Percentiles rank a stretch among this genome's conserved stretches.
Conservation (phyloP, 2,888 invertebrate species). For the Torymus tubicola region DNA sequence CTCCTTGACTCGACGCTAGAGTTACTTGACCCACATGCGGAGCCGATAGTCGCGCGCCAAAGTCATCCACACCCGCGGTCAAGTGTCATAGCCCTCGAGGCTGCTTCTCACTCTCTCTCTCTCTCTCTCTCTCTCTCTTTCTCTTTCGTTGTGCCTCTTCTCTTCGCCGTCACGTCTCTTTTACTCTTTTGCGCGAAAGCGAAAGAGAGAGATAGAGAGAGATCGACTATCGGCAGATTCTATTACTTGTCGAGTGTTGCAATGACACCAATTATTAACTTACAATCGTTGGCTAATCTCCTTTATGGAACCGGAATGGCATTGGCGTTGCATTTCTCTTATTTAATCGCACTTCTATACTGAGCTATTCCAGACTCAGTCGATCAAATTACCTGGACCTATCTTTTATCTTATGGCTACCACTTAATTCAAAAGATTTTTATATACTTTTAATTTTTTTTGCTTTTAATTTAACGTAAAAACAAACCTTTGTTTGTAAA, state of each 20-base stretch:
- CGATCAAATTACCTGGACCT: too few relatives aligned
- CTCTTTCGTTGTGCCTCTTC: neutral
- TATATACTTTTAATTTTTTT: too few relatives aligned
- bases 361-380: too few relatives aligned
- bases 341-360: conserved; percentile 5
- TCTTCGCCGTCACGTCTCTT: neutral
- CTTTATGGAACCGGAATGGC: conserved; percentile 38
- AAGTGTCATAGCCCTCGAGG: conserved; percentile 6
- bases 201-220: neutral
- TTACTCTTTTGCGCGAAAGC: conserved; percentile 4
- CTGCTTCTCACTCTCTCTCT: neutral
- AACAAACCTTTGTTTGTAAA: too few relatives aligned
- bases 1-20: conserved; percentile 43
- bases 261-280: conserved; percentile 54
- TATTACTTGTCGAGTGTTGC: conserved; percentile 49
- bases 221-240: conserved; percentile 45
- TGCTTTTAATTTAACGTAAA: too few relatives aligned
- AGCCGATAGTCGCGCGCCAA: conserved; percentile 16
- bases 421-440: too few relatives aligned
- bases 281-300: conserved; percentile 56
- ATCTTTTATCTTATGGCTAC: too few relatives aligned
- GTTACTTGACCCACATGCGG: conserved; percentile 40
- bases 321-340: conserved; percentile 43
- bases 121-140: neutral
- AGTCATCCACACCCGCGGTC: conserved; percentile 34